Evolutionary conservation across 2,797 vertebrate genomes (phyloP).

Genomic region (Rhincodon typus): DNA sequence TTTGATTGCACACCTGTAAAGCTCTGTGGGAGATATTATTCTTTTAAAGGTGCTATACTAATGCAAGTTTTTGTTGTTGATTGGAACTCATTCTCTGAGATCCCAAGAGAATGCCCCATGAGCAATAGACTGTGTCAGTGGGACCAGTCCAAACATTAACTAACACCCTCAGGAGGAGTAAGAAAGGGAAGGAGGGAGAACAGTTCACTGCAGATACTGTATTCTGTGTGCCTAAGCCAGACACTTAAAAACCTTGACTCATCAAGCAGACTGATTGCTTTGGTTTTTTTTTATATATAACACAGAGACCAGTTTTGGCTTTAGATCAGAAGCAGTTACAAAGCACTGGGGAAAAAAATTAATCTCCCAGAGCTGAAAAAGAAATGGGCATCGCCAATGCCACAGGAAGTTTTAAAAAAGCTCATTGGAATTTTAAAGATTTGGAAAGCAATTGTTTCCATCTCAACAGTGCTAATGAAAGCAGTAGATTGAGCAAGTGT

Average conservation of each 20-base stretch:
- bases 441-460: slow-evolving; percentile 11
- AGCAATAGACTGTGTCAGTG: neutral
- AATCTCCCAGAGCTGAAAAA: slow-evolving; percentile 24
- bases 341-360: slow-evolving; percentile 19
- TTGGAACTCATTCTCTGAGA: neutral
- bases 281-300: neutral
- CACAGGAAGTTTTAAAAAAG: slow-evolving; percentile 18
- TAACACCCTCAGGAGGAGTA: neutral
- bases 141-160: neutral
- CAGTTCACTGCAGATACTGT: neutral
- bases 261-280: neutral
- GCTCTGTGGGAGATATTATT: neutral
- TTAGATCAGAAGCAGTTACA: neutral
- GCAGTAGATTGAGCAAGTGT: neutral
- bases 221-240: neutral
- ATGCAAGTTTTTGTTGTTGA: neutral
- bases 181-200: neutral
- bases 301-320: neutral
- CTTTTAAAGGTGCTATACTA: neutral
- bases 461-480: neutral
- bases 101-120: neutral
- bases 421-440: neutral
- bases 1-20: neutral
- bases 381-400: neutral
- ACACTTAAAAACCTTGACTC: neutral